Evolutionary conservation across 1,140 invertebrate genomes (phyloP).

Genomic region (Xylocopa sonorina): DNA sequence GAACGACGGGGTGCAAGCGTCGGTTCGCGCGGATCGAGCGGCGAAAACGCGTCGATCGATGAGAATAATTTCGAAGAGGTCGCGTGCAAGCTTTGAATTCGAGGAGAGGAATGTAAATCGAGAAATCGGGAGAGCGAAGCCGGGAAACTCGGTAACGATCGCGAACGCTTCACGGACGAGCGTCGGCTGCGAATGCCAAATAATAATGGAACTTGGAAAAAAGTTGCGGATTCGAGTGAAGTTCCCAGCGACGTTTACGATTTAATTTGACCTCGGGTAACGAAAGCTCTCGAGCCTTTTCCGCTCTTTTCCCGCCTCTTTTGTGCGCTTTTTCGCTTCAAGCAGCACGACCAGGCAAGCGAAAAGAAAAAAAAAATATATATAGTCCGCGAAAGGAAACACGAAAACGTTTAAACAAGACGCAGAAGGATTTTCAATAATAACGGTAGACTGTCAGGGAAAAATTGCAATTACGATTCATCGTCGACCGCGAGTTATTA

Average conservation of each 20-base stretch:
- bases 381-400: constrained; percentile 17
- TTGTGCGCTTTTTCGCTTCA: constrained; percentile 41
- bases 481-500: neutral
- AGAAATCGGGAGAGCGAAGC: neutral
- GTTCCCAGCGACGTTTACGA: constrained; percentile 39
- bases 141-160: neutral
- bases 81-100: neutral
- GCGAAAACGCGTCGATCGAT: too few species aligned
- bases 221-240: constrained; percentile 8
- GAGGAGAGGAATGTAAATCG: neutral
- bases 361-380: constrained; percentile 7
- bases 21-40: neutral
- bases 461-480: neutral
- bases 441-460: neutral
- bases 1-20: neutral
- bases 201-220: constrained; percentile 4
- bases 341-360: constrained; percentile 1
- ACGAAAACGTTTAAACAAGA: neutral
- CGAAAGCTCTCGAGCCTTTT: constrained; percentile 35
- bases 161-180: constrained; percentile 15
- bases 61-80: neutral
- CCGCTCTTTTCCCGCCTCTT: constrained; percentile 6
- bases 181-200: neutral
- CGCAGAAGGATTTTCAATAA: neutral
- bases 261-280: constrained; percentile 30